Percentiles rank a stretch among this genome's conserved stretches.
These are phyloP conservation scores for Brevimyrus niger DNA, from an alignment of 2,113 vertebrate species.

Conservation along the genomic window DNA sequence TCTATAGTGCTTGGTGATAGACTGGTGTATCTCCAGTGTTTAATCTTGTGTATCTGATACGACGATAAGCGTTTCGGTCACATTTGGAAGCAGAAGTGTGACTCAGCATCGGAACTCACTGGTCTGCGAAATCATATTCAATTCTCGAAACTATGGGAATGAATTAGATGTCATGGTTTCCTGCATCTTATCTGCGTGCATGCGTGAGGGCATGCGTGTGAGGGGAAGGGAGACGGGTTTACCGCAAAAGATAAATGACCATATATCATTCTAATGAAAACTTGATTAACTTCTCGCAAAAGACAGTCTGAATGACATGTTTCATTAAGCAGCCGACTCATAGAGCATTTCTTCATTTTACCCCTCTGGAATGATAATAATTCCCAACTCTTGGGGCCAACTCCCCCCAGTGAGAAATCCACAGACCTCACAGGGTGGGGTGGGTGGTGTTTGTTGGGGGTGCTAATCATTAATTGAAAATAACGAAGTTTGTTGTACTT, in stretches of 20 bases:
- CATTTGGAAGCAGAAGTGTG: slow-evolving; percentile 40
- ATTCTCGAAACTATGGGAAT: slow-evolving; percentile 51
- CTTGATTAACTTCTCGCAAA: slow-evolving; percentile 49
- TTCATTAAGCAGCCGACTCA: slow-evolving; percentile 35
- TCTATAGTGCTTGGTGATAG: not conserved
- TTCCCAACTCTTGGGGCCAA: not conserved
- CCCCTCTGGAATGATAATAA: not conserved
- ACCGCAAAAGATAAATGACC: slow-evolving; percentile 45
- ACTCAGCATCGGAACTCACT: slow-evolving; percentile 44
- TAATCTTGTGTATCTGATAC: not conserved
- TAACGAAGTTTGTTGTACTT: not conserved
- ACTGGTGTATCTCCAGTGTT: not conserved
- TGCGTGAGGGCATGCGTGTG: not conserved
- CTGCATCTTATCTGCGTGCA: slow-evolving; percentile 41
- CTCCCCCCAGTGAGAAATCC: not conserved
- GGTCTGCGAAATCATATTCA: slow-evolving; percentile 39
- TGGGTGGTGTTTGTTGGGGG: too few species aligned
- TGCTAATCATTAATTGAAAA: not conserved
- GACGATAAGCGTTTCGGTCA: not conserved
- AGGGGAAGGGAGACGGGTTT: slow-evolving; percentile 25
- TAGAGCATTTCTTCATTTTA: not conserved
- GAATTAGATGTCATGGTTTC: slow-evolving; percentile 49
- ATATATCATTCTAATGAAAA: slow-evolving; percentile 53
- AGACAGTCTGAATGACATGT: slow-evolving; percentile 32
- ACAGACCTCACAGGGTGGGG: not conserved